Evolutionary conservation across 2,888 invertebrate species (phyloP), one percentile per base, ranked within the genome.

Genomic region (Tipula vernalis): DNA sequence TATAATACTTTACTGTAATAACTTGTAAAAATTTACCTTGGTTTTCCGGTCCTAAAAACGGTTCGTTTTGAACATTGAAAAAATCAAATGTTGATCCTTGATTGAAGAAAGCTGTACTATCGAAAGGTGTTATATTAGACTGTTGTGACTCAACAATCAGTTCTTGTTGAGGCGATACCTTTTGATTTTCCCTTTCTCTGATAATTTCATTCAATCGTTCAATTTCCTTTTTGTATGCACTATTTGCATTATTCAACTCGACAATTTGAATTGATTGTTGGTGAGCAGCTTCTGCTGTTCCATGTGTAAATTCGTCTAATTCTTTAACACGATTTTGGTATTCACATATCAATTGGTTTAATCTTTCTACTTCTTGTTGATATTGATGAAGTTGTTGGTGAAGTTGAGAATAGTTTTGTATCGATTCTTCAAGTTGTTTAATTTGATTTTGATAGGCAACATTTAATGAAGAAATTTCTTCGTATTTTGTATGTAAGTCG

Each of bases 361-460:
- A 41, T 41, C 41, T 39, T 15, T 84, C 36, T 13, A 84, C 41
- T 13, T 84, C 39, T 84, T 41, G 84, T 84, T 84, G 36, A 39
- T 84, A 84, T 84, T 84, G 84, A 15, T n/a, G 10, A 84, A 84
- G 36, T 39, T 84, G 84, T n/a, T 84, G 71, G 28, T 51, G 51
- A 18, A 51, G n/a, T 15, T 51, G 51, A 15, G n/a, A 15, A 51
- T 51, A 51, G 15, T 8, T 51, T 51, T 86, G 42, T 13, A 87
- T 87, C 18, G 89, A 86, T 6, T 86, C 87, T 87, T 90, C 89
- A 44, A 89, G 89, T 2, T 88, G 89, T 6, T 87, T 87, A 15
- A 42, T 12, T 5, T 15, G 84, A 84, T 84, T 84, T 41, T 84
- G 84, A 84, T 84, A 84, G 15, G 39, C 84, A n/a, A 8, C 13